Evolutionary conservation across 2,797 vertebrate species (phyloP).

Genomic region (Sebastes kiyomatsui): DNA sequence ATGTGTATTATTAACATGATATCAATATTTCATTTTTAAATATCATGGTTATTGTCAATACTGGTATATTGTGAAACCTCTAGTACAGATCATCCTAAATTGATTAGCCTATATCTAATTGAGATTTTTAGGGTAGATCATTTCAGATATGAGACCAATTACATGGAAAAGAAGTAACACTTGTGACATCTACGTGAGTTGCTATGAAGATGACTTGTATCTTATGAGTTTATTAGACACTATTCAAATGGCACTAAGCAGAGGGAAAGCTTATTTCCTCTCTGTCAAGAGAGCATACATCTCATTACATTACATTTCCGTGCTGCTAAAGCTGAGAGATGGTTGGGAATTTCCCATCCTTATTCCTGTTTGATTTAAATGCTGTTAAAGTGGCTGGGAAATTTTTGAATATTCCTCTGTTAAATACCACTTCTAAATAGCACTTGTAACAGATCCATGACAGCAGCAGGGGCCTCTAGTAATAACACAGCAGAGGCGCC

Average conservation of each 20-base stretch:
- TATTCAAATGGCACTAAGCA: background rate
- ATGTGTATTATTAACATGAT: too few species aligned
- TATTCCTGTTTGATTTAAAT: conserved; percentile 8
- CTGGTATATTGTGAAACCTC: too few species aligned
- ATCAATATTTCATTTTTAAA: too few species aligned
- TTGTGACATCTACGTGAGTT: background rate
- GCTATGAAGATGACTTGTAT: background rate
- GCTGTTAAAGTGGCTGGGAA: background rate
- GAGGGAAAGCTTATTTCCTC: background rate
- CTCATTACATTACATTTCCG: conserved; percentile 7
- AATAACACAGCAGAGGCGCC: background rate
- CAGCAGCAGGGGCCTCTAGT: background rate
- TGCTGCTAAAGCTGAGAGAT: background rate
- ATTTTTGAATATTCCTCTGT: background rate
- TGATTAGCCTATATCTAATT: background rate
- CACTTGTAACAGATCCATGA: background rate
- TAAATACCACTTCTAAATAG: background rate
- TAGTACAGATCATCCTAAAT: background rate
- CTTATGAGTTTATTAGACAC: background rate
- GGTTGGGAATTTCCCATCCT: background rate
- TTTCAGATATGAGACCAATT: background rate
- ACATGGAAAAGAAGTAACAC: background rate
- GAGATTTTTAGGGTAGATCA: background rate
- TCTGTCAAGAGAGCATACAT: background rate
- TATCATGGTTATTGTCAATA: too few species aligned